A percentile compares a stretch with the other conserved stretches of the same genome.
Conservation (phyloP, 2,888 invertebrate genomes). For the Chymomyza amoena region DNA sequence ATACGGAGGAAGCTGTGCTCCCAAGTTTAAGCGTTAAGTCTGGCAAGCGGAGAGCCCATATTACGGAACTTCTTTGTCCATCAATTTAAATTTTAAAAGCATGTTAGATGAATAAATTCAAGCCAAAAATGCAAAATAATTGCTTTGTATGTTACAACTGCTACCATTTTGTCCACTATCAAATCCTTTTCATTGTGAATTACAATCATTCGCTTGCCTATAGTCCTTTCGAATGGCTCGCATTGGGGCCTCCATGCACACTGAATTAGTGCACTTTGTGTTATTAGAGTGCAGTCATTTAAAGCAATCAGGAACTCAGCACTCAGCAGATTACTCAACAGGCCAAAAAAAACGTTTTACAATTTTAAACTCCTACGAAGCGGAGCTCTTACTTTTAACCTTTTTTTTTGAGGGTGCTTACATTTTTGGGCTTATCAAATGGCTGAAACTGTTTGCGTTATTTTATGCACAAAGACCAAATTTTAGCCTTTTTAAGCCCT, state of each 20-base stretch:
- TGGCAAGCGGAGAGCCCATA: no score
- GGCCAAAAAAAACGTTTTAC: slow-evolving; percentile 42
- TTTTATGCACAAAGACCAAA: slow-evolving; percentile 55
- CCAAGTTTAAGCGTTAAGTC: no score
- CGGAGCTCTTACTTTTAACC: slow-evolving; percentile 10
- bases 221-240: neutral
- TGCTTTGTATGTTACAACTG: no score
- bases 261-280: slow-evolving; percentile 64
- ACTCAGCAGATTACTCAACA: slow-evolving; percentile 41
- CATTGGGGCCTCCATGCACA: neutral
- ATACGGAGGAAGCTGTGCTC: no score
- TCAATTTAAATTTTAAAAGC: no score
- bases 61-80: no score
- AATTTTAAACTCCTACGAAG: slow-evolving; percentile 50
- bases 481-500: slow-evolving; percentile 39
- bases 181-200: slow-evolving; percentile 39
- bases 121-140: neutral
- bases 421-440: slow-evolving; percentile 54
- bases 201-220: slow-evolving; percentile 41
- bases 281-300: slow-evolving; percentile 58
- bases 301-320: slow-evolving; percentile 56
- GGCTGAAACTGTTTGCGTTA: slow-evolving; percentile 27
- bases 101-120: no score
- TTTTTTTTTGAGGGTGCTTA: slow-evolving; percentile 23
- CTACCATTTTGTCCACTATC: neutral